Conservation (phyloP, 1,140 invertebrate genomes). For the Tribolium castaneum region DNA sequence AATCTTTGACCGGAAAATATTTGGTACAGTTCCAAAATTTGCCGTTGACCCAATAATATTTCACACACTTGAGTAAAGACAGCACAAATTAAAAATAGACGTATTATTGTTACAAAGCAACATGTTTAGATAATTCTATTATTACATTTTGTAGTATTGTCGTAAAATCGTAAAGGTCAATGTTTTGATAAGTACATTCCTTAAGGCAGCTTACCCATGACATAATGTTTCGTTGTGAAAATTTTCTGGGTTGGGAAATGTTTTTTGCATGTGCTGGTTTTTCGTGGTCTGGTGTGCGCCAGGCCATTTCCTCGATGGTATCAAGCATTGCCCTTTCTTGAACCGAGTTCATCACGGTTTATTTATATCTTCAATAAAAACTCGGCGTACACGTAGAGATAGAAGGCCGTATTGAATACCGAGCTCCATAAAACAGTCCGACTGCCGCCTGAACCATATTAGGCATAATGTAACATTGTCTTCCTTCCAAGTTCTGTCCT, state of each 20-base stretch:
- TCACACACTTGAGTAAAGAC: not conserved
- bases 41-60: not conserved
- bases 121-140: not conserved
- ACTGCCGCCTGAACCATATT: conserved; percentile 49
- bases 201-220: not conserved
- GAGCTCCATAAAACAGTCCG: conserved; percentile 42
- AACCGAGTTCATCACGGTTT: conserved; percentile 41
- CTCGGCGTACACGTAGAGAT: conserved; percentile 38
- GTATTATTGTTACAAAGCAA: not conserved
- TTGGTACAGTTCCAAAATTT: not conserved
- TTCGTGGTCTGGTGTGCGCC: conserved; percentile 19
- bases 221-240: not conserved
- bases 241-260: not conserved
- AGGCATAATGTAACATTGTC: conserved; percentile 51
- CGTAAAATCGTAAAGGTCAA: not conserved
- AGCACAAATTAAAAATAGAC: not conserved
- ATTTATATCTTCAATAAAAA: conserved; percentile 53
- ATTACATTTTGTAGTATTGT: not conserved
- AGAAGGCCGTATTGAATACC: conserved; percentile 41
- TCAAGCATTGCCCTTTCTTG: conserved; percentile 33
- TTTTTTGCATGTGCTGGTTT: not conserved
- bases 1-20: not conserved
- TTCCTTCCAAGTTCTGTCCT: conserved; percentile 45
- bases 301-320: conserved; percentile 28
- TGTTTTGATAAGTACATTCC: not conserved